Base-by-base conservation (phyloP, 2,113 vertebrate genomes). In the Oryzias celebensis region DNA sequence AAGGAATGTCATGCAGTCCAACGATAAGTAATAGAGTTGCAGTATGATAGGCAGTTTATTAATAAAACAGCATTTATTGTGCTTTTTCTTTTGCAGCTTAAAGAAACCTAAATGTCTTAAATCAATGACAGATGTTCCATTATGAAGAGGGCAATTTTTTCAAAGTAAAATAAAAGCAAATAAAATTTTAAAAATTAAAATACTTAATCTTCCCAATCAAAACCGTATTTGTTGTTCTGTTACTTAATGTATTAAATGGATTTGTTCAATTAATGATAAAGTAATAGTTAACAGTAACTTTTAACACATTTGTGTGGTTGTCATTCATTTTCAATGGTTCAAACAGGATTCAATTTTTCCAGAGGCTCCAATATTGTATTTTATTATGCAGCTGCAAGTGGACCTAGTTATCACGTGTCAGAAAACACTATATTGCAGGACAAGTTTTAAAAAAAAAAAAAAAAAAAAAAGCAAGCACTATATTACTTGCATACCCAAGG, bases 11-110 rank as follows among this genome's bases (percentile, higher is more conserved):
- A 31, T 65, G 51, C 41, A 17, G 52, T 42, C 20, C n/a, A 16
- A 42, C 22, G 57, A 75, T 58, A 77, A 62, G 51, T 28, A 52
- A 52, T 41, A 47, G 54, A 47, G 63, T 62, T 22, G 26, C 46
- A 28, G 36, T 2, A 16, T 52, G 62, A 54, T 50, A 41, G 66
- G 71, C 73, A 13, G 70, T 24, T 53, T 14, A 44, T 55, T 70
- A 81, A 78, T 82, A 78, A 65, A 5, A 24, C 52, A 54, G 43
- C 57, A 62, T 53, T 63, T 28, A 28, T 28, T 4, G 26, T 72
- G 24, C 54, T 68, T 63, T 41, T 60, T 67, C 43, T 28, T 48
- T 46, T 7, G 44, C 23, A 8, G 53, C 52, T 68, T 56, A 44
- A 69, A 65, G 45, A 45, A 56, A 24, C 55, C 58, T 78, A 14